Conservation (phyloP, 2,888 invertebrate genomes). For the Aphrophora alni region DNA sequence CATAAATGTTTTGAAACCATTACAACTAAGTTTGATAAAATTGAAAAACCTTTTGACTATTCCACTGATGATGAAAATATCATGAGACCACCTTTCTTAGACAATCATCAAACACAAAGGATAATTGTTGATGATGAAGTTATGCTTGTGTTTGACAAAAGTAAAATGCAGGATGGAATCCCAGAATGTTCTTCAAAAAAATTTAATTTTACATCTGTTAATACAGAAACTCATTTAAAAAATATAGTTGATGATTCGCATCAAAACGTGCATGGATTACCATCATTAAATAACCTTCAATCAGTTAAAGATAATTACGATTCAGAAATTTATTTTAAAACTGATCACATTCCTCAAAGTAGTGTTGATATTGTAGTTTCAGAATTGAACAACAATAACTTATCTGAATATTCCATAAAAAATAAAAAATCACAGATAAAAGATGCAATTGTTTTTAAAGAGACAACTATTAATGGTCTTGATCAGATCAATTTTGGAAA, state of each 20-base stretch:
- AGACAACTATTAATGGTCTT: not conserved
- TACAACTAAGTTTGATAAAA: not conserved
- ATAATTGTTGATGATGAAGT: not conserved
- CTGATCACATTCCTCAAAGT: not conserved
- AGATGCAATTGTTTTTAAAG: not conserved
- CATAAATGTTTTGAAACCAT: not conserved
- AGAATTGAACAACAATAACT: not conserved
- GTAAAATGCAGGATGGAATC: conserved; percentile 46
- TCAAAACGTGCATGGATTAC: not conserved
- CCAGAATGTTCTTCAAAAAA: not conserved
- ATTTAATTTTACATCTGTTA: not conserved
- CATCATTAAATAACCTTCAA: not conserved
- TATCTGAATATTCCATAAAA: not conserved
- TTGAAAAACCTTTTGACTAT: not conserved
- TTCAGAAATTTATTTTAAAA: not conserved
- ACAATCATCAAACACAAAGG: not conserved
- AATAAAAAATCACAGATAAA: not conserved
- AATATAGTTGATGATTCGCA: not conserved
- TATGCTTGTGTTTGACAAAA: conserved; percentile 47
- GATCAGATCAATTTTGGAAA: not conserved
- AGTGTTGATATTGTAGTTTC: not conserved
- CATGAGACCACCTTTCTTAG: not conserved
- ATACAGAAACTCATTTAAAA: not conserved
- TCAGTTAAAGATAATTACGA: not conserved
- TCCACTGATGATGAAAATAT: not conserved